phyloP scores from a whole-genome alignment of 2,888 invertebrate genomes.

The Dioctria linearis region DNA sequence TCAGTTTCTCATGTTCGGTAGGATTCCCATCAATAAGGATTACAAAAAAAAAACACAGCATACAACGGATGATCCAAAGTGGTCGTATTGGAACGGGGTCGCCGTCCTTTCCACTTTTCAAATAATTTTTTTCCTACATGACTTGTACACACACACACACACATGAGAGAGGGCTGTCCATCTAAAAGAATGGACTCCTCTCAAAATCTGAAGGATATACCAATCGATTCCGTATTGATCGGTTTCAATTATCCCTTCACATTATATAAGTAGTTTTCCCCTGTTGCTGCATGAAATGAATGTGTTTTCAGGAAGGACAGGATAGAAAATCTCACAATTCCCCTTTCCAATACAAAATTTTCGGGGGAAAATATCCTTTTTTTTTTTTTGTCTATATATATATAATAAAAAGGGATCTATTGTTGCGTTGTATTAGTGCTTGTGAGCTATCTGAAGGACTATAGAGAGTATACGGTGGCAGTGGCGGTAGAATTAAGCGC shows the following conservation, averaged over 20 bases:
- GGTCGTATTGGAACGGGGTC: background rate
- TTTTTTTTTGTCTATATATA: background rate
- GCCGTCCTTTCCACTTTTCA: background rate
- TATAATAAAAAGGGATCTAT: slow-evolving; percentile 17
- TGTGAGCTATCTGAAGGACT: background rate
- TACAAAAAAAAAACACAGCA: slow-evolving; percentile 15
- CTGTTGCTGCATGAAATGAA: background rate
- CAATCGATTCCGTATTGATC: slow-evolving; percentile 48
- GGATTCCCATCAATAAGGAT: slow-evolving; percentile 42
- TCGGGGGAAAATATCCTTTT: slow-evolving; percentile 32
- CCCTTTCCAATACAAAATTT: slow-evolving; percentile 3
- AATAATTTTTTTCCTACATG: background rate
- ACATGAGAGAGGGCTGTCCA: slow-evolving; percentile 14
- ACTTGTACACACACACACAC: background rate
- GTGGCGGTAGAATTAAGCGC: too few relatives aligned
- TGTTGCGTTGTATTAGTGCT: slow-evolving; percentile 29
- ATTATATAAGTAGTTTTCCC: slow-evolving; percentile 46
- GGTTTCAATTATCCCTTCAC: slow-evolving; percentile 45
- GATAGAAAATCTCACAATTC: background rate
- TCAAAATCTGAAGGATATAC: background rate
- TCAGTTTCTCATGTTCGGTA: slow-evolving; percentile 41
- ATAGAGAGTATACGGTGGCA: background rate
- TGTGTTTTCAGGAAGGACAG: too few relatives aligned
- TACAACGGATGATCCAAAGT: slow-evolving; percentile 12
- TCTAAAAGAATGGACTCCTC: background rate